Evolutionary conservation across 2,888 invertebrate genomes (phyloP).

Genomic region (Aspidapion aeneum): DNA sequence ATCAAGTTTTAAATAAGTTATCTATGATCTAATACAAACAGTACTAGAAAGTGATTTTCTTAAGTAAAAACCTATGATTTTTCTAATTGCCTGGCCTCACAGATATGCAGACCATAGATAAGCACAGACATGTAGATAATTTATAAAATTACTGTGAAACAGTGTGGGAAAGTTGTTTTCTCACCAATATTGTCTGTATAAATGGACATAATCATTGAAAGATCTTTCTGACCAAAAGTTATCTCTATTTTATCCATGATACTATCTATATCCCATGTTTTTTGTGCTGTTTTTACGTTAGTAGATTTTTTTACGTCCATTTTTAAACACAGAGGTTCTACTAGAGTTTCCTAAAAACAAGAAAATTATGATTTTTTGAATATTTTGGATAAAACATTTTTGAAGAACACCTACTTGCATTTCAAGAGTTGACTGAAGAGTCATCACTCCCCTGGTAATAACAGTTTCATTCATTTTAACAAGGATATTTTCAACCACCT

Average conservation of each 20-base stretch:
- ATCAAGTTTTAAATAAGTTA: too few species aligned
- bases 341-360: constrained; percentile 63
- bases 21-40: too few species aligned
- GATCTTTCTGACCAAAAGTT: constrained; percentile 71
- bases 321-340: constrained; percentile 69
- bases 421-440: constrained; percentile 67
- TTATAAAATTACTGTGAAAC: too few species aligned
- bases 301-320: constrained; percentile 69
- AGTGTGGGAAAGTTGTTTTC: too few species aligned
- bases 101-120: too few species aligned
- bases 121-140: too few species aligned
- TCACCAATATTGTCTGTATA: constrained; percentile 65
- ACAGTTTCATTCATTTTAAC: constrained; percentile 66
- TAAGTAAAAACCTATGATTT: too few species aligned
- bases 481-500: constrained; percentile 67
- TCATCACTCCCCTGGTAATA: constrained; percentile 68
- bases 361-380: too few species aligned
- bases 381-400: not conserved
- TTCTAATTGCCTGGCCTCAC: too few species aligned
- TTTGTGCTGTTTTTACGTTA: constrained; percentile 47
- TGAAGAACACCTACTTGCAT: constrained; percentile 54
- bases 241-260: constrained; percentile 63
- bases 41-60: too few species aligned
- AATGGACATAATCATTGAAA: constrained; percentile 67
- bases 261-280: constrained; percentile 58